These are phyloP conservation scores for Tricholaema leucomelas DNA, from an alignment of 2,113 vertebrate species.

Conservation along the genomic window DNA sequence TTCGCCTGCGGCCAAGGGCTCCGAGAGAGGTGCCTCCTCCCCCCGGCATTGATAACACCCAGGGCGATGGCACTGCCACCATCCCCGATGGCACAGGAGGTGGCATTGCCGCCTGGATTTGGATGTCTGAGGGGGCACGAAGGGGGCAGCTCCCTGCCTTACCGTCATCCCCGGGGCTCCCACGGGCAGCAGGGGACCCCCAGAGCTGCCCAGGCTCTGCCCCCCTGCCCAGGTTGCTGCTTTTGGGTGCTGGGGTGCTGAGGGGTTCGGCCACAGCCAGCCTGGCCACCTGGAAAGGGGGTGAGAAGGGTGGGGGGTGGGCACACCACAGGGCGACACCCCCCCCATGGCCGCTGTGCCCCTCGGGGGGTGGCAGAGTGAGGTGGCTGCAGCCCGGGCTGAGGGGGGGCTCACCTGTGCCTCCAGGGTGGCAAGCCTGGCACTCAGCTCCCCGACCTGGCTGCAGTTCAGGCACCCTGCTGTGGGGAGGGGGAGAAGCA, in stretches of 20 bases:
- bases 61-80: not conserved
- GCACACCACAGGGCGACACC: not conserved
- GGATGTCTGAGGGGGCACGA: not conserved
- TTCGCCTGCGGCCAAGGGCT: fast-evolving
- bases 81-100: not conserved
- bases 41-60: not conserved
- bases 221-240: constrained; percentile 41
- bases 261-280: constrained; percentile 55
- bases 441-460: constrained; percentile 80
- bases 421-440: constrained; percentile 85
- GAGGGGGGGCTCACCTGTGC: constrained; percentile 77
- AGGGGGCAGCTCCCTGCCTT: constrained; percentile 64
- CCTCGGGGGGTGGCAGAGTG: constrained; percentile 81
- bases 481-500: not conserved
- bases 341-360: not conserved
- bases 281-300: constrained; percentile 80
- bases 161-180: constrained; percentile 82
- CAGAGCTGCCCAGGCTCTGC: constrained; percentile 67
- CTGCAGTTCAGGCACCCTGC: constrained; percentile 93
- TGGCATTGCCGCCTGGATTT: not conserved
- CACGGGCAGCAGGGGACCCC: constrained; percentile 78
- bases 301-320: not conserved
- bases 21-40: not conserved
- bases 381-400: fast-evolving
- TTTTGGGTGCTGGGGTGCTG: constrained; percentile 20